A percentile compares a stretch with the other conserved stretches of the same genome.
phyloP scores from a whole-genome alignment of 1,140 invertebrate genomes.

The Amyelois transitella region DNA sequence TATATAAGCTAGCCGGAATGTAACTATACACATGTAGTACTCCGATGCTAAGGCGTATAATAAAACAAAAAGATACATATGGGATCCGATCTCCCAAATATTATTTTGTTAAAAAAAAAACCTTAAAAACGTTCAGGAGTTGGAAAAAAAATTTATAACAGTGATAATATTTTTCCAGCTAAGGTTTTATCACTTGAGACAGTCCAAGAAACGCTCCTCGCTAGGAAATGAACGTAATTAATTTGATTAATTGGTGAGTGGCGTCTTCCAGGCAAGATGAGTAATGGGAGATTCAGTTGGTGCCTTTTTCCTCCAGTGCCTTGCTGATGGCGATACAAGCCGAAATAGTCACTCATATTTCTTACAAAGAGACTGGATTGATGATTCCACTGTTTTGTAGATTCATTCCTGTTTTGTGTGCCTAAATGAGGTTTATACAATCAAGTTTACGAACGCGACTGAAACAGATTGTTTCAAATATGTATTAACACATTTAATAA shows the following conservation, averaged over 20 bases:
- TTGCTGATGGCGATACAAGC: constrained; percentile 1
- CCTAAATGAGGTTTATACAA: neutral
- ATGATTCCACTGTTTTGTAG: neutral
- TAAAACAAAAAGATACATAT: too few relatives aligned
- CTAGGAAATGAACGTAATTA: constrained; percentile 55
- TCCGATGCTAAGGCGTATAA: too few relatives aligned
- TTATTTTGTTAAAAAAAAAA: too few relatives aligned
- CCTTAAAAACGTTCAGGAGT: too few relatives aligned
- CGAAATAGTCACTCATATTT: constrained; percentile 4
- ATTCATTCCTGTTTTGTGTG: neutral
- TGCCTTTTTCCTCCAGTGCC: neutral
- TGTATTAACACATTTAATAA: too few relatives aligned
- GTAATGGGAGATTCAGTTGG: constrained; percentile 32
- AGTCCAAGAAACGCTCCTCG: constrained; percentile 18
- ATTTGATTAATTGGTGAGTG: constrained; percentile 53
- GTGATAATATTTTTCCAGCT: neutral
- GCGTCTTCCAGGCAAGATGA: constrained; percentile 45
- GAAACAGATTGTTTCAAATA: too few relatives aligned
- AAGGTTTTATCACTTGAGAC: neutral
- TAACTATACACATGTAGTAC: too few relatives aligned
- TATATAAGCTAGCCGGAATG: too few relatives aligned
- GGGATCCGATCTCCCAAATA: too few relatives aligned
- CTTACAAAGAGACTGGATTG: neutral
- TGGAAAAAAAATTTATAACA: too few relatives aligned
- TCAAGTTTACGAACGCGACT: too few relatives aligned